Conservation (phyloP, 2,113 vertebrate species). For the Gambusia holbrooki region DNA sequence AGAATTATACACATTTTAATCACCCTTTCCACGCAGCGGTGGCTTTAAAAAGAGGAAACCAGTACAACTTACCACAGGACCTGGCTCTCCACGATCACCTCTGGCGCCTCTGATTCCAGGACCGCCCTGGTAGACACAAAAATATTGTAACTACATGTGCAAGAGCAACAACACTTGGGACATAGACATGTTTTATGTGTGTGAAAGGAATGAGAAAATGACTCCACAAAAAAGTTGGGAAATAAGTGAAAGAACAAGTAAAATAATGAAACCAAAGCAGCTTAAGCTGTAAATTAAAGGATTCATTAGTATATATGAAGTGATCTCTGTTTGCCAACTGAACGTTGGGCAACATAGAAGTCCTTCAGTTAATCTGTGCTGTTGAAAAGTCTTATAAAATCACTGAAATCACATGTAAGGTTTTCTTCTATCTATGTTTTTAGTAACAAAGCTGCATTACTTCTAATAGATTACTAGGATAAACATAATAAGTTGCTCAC, state of each 20-base stretch:
- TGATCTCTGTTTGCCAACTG: background rate
- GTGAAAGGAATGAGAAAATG: background rate
- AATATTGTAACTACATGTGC: background rate
- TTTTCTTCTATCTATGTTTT: background rate
- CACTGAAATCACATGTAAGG: background rate
- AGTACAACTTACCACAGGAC: constrained; percentile 83
- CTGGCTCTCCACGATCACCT: constrained; percentile 89
- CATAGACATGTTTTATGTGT: no score
- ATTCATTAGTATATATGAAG: background rate
- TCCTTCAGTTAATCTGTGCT: no score
- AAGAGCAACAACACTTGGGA: background rate
- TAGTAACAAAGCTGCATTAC: background rate
- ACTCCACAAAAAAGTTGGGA: background rate
- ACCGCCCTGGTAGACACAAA: constrained; percentile 83
- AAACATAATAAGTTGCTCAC: constrained; percentile 76
- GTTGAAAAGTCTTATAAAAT: no score
- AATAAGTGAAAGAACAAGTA: background rate
- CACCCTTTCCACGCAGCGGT: background rate
- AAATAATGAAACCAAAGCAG: background rate
- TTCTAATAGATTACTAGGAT: background rate
- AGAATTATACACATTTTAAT: background rate
- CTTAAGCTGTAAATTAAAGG: no score
- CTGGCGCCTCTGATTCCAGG: constrained; percentile 91
- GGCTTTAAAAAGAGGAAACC: background rate
- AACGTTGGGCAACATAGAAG: background rate